Evolutionary conservation across 2,888 invertebrate genomes (phyloP).

Genomic region (Temnothorax rugatulus): DNA sequence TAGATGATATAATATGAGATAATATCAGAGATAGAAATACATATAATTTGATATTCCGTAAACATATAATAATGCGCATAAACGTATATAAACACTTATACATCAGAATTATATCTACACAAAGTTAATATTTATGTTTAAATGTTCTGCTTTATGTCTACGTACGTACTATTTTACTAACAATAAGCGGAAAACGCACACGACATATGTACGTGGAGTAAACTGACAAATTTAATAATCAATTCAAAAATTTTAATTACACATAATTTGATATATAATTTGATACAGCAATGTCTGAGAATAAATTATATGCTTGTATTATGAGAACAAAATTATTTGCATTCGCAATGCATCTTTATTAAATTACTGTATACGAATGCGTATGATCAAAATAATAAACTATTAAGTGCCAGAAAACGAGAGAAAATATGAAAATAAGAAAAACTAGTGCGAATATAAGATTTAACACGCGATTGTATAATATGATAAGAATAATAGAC

Average conservation of each 20-base stretch:
- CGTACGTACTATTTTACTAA: slow-evolving; percentile 18
- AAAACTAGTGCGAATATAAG: background rate
- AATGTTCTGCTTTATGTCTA: slow-evolving; percentile 23
- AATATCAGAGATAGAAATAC: slow-evolving; percentile 2
- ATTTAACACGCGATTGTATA: slow-evolving; percentile 3
- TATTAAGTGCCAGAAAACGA: background rate
- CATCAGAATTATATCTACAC: slow-evolving; percentile 24
- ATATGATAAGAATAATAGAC: background rate
- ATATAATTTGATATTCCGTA: background rate
- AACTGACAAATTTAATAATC: slow-evolving; percentile 38
- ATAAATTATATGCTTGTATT: slow-evolving; percentile 11
- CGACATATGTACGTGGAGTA: background rate
- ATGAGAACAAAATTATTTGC: slow-evolving; percentile 26
- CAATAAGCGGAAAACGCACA: background rate
- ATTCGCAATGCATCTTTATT: background rate
- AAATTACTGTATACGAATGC: background rate
- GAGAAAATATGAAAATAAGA: slow-evolving; percentile 4
- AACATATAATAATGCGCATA: slow-evolving; percentile 2
- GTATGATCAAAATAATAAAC: slow-evolving; percentile 26
- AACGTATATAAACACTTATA: slow-evolving; percentile 2
- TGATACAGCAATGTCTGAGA: slow-evolving; percentile 17
- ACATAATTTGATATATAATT: slow-evolving; percentile 3
- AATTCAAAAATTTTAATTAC: slow-evolving; percentile 30
- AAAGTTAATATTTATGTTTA: slow-evolving; percentile 16
- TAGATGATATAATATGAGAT: background rate